Conservation (phyloP, 1,140 invertebrate genomes). For the Conopomorpha cramerella region DNA sequence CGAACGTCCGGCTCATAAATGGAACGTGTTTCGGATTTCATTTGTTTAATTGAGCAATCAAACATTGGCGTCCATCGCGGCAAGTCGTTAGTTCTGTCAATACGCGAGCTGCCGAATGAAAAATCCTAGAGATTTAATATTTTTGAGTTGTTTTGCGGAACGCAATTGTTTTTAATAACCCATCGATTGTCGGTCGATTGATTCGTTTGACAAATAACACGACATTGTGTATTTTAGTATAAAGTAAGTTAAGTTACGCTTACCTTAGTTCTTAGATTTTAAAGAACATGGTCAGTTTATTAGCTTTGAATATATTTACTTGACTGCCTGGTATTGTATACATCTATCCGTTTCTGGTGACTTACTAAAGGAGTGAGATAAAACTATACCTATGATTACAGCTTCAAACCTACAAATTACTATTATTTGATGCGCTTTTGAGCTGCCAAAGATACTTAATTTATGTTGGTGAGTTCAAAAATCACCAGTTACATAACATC, state of each 20-base stretch:
- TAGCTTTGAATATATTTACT: too few species aligned
- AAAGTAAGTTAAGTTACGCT: not conserved
- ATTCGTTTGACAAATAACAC: not conserved
- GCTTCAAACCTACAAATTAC: too few species aligned
- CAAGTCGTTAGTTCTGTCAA: slow-evolving; percentile 43
- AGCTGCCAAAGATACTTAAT: too few species aligned
- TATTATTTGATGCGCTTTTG: too few species aligned
- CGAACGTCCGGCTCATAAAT: slow-evolving; percentile 12
- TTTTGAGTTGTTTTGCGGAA: too few species aligned
- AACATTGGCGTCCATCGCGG: slow-evolving; percentile 37
- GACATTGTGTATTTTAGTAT: not conserved
- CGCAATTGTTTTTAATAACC: too few species aligned
- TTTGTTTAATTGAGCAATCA: slow-evolving; percentile 43
- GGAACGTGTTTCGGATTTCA: slow-evolving; percentile 19
- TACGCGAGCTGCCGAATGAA: slow-evolving; percentile 37
- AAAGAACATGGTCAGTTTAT: not conserved
- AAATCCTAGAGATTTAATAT: slow-evolving; percentile 13
- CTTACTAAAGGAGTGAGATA: too few species aligned
- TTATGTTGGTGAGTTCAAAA: too few species aligned
- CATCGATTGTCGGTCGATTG: not conserved
- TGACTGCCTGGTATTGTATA: too few species aligned
- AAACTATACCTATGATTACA: too few species aligned
- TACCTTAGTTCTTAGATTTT: not conserved
- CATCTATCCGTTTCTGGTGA: too few species aligned
- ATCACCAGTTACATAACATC: too few species aligned